Base-by-base conservation (phyloP, 2,888 invertebrate genomes). In the Sarcophaga caerulescens region DNA sequence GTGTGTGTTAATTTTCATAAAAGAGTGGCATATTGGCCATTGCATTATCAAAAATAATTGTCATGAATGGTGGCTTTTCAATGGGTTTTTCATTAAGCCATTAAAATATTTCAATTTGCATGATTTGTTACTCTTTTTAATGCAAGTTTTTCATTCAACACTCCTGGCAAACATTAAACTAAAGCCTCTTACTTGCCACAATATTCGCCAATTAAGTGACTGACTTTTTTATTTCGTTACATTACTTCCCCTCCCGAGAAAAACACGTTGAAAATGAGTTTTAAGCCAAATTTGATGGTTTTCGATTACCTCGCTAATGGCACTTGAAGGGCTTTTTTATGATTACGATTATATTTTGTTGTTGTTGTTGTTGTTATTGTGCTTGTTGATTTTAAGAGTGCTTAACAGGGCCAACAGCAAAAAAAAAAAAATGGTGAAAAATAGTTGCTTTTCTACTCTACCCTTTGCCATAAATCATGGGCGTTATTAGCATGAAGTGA, bases 101-200 rank as follows among this genome's bases (percentile, higher is more conserved):
- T 60, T 17, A 81, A 81, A 76, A 71, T 62, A 66, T 68, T 69
- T 21, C 1, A 69, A 3, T 52, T 52, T 68, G n/a, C 59, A 47
- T 23, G 25, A 66, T 45, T 25, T 66, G 12, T 66, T 60, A 60
- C 14, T 19, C 25, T 73, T 47, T 59, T 8, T 23, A 35, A 14
- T 71, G 25, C 19, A 12, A 25, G 35, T n/a, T 70, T 17, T 8
- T 57, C 10, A 52, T 3, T 35, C n/a, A 12, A 17, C 35, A 44
- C 59, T 44, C 19, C 19, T 12, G 21, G 12, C 3, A 6, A 59
- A 10, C 12, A 1, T 17, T 66, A n/a, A 52, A 19, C 10, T 25
- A 71, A 59, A 35, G 47, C 68, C 68, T 47, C 47, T 47, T 47
- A 14, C 11, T 52, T 69, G 57, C 35, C 21, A 69, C 10, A 69